Evolutionary conservation across 2,888 invertebrate species (phyloP), one percentile per base, ranked within the genome.

Genomic region (Eulithis prunata): DNA sequence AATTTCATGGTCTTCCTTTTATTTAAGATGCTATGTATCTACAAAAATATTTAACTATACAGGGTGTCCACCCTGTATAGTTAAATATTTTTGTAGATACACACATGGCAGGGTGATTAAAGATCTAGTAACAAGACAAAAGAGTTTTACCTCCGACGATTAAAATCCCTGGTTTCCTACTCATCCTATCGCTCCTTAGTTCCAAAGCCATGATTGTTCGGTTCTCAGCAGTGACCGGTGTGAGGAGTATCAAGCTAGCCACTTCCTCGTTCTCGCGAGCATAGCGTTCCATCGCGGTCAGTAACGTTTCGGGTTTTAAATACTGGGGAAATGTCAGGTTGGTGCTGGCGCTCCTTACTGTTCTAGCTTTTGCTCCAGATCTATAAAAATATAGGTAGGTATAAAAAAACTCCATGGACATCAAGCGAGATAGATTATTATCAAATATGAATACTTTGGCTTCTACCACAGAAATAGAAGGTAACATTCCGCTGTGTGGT

Each of bases 121-220:
- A 41, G 41, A 41, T 7, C 41, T 41, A 8, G 41, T n/a, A n/a
- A 5, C 46, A 32, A 12, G 4, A 49, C 36, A 12, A 43, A 56
- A 21, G 12, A 45, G 38, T 5, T 45, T 53, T 74, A 90, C 92
- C 89, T 79, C 88, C 92, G 66, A 92, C 75, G 11, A 93, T 76
- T 10, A 92, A 84, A 71, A 93, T 90, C 14, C 93, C 93, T 36
- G 91, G 92, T 69, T 93, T 93, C 51, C 75, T 86, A 66, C 82
- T 87, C 32, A 81, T 79, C 32, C 70, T 81, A 57, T 93, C 93
- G 69, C 91, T 92, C 7, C 81, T 85, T 43, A 93, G 75, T 69
- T 91, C 88, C n/a, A 93, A 64, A 7, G 91, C 87, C 21, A 88
- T 38, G 10, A 93, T 78, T 45, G 78, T 84, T 1, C 86, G 81